These are phyloP conservation scores for Paralinhomoeus sp. DNA, from an alignment of 2,888 invertebrate species.

Conservation along the genomic window DNA sequence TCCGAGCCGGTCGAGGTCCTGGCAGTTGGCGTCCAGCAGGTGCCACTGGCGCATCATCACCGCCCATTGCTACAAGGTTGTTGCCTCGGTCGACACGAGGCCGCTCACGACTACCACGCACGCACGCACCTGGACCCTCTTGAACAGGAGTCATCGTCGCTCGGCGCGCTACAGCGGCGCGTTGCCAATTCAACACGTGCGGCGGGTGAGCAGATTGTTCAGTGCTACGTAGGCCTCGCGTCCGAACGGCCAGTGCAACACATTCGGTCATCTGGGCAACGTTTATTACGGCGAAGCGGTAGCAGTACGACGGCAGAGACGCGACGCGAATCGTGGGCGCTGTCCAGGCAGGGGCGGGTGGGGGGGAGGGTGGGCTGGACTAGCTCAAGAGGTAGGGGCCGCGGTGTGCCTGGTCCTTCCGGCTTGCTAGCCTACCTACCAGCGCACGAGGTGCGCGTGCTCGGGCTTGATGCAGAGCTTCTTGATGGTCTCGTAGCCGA, in stretches of 20 bases:
- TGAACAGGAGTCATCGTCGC: background rate
- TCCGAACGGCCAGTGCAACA: too few relatives aligned
- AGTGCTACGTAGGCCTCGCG: too few relatives aligned
- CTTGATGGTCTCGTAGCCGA: constrained; percentile 88
- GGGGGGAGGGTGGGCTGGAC: too few relatives aligned
- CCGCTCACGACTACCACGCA: background rate
- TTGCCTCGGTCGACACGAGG: background rate
- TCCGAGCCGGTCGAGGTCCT: constrained; percentile 74
- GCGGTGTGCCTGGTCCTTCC: background rate
- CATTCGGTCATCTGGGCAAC: too few relatives aligned
- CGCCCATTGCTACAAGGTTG: constrained; percentile 62
- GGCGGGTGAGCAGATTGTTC: too few relatives aligned
- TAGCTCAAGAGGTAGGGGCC: background rate
- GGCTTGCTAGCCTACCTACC: constrained; percentile 36
- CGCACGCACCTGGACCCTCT: background rate
- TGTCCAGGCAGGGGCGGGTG: too few relatives aligned
- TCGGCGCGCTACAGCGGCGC: too few relatives aligned
- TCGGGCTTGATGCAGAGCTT: constrained; percentile 67
- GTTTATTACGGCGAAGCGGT: too few relatives aligned
- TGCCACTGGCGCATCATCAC: constrained; percentile 87
- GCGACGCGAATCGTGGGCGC: too few relatives aligned
- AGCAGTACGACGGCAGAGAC: too few relatives aligned
- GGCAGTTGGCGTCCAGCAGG: constrained; percentile 77
- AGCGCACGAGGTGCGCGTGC: constrained; percentile 55
- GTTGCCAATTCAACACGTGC: too few relatives aligned